A percentile compares a stretch with the other conserved stretches of the same genome.
Evolutionary conservation across 2,797 vertebrate species (phyloP).

Genomic region (Mus spretus): DNA sequence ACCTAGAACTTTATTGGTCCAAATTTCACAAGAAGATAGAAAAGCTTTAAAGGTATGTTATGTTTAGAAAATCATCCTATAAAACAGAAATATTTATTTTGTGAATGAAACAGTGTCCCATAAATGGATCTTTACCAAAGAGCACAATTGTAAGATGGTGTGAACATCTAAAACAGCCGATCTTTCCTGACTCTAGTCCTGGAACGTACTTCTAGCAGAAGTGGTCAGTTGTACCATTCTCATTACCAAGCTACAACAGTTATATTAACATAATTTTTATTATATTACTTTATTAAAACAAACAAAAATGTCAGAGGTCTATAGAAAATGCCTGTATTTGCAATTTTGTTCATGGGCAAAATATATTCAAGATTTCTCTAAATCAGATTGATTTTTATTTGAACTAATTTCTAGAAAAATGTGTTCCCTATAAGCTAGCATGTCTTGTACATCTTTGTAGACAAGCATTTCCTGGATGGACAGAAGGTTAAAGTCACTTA

Average conservation of each 20-base stretch:
- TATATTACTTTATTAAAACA: conserved; percentile 76
- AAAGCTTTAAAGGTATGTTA: conserved; percentile 4
- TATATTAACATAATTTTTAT: conserved; percentile 66
- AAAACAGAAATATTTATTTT: conserved; percentile 13
- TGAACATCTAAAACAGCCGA: background rate
- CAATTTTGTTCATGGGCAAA: conserved; percentile 57
- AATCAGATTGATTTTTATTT: conserved; percentile 79
- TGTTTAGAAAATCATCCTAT: conserved; percentile 15
- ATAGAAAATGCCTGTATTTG: conserved; percentile 31
- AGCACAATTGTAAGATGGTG: conserved; percentile 1
- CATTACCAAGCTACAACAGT: conserved; percentile 67
- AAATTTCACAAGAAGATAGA: conserved; percentile 39
- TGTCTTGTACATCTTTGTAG: conserved; percentile 93
- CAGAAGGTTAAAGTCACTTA: conserved; percentile 87
- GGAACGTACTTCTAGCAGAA: conserved; percentile 76
- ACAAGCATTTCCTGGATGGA: conserved; percentile 94
- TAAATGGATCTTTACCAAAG: conserved; percentile 20
- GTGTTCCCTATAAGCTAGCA: conserved; percentile 93
- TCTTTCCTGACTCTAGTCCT: conserved; percentile 70
- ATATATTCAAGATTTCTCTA: conserved; percentile 33
- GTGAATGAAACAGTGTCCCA: background rate
- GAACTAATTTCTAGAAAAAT: conserved; percentile 91
- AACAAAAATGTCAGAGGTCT: background rate
- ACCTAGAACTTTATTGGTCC: conserved; percentile 15
- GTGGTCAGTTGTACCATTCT: conserved; percentile 72